Percentiles rank a stretch among this genome's conserved stretches.
Evolutionary conservation across 2,797 vertebrate species (phyloP).

Genomic region (Amazona ochrocephala): DNA sequence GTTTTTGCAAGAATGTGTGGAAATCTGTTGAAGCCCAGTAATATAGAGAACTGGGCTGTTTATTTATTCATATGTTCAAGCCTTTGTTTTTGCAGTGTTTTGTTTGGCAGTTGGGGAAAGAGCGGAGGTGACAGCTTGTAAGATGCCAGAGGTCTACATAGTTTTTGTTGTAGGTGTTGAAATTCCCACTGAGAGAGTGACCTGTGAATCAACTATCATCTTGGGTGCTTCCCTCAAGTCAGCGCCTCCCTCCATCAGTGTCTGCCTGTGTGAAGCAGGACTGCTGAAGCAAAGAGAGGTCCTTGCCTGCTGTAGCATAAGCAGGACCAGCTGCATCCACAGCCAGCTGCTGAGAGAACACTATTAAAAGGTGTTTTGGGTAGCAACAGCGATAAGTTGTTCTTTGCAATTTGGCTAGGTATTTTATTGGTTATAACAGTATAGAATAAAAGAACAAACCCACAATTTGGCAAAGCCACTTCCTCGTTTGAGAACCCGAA

Average conservation of each 20-base stretch:
- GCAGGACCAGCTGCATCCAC: not conserved
- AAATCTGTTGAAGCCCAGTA: not conserved
- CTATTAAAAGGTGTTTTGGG: not conserved
- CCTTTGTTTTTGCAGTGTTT: not conserved
- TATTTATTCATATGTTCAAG: not conserved
- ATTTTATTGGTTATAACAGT: not conserved
- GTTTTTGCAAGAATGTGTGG: not conserved
- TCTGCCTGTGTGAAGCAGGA: not conserved
- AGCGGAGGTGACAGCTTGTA: not conserved
- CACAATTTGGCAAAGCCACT: not conserved
- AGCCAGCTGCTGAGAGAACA: fast-evolving
- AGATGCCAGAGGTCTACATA: not conserved
- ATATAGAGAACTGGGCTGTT: not conserved
- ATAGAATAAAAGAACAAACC: not conserved
- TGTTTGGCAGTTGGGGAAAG: not conserved
- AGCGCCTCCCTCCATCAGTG: not conserved
- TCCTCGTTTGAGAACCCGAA: not conserved
- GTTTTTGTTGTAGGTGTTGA: not conserved
- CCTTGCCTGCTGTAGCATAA: not conserved
- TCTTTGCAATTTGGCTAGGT: not conserved
- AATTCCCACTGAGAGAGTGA: not conserved
- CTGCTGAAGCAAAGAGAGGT: not conserved
- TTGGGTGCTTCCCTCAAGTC: not conserved
- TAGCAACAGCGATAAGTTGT: not conserved
- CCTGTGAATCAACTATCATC: not conserved